Evolutionary conservation across 2,113 vertebrate species (phyloP).

Genomic region (Bos taurus): DNA sequence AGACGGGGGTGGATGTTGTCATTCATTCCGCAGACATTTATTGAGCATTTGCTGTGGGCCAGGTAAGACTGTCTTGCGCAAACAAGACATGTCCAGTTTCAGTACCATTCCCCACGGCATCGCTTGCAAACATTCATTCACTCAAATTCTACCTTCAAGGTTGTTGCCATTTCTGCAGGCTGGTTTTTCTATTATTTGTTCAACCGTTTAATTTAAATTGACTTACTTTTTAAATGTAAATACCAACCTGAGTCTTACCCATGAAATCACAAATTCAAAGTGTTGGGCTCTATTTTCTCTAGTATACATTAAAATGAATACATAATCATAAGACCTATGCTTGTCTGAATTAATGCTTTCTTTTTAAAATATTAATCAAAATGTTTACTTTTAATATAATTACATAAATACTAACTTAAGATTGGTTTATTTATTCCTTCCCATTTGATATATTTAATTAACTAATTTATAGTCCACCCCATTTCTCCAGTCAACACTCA

Average conservation of each 20-base stretch:
- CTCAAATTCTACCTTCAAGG: not conserved
- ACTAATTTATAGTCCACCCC: not conserved
- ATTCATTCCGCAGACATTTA: not conserved
- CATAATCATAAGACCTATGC: not conserved
- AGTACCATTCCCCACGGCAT: not conserved
- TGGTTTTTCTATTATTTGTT: not conserved
- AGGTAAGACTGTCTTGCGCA: not conserved
- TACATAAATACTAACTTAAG: not conserved
- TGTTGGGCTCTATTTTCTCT: not conserved
- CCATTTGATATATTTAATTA: not conserved
- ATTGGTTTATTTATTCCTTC: not conserved
- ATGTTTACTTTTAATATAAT: not conserved
- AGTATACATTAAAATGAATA: not conserved
- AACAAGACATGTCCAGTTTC: not conserved
- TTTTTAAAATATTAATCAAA: not conserved
- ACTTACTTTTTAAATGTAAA: conserved; percentile 37
- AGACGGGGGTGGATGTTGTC: not conserved
- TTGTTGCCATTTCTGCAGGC: not conserved
- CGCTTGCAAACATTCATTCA: not conserved
- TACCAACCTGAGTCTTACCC: not conserved
- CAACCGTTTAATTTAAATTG: conserved; percentile 31
- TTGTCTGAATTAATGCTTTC: not conserved
- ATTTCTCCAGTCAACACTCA: not conserved
- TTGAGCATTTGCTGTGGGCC: not conserved
- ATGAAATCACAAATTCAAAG: conserved; percentile 2